Percentiles rank a stretch among this genome's conserved stretches.
These are phyloP conservation scores for Drosophila persimilis DNA, from an alignment of 1,140 invertebrate species.

Conservation along the genomic window DNA sequence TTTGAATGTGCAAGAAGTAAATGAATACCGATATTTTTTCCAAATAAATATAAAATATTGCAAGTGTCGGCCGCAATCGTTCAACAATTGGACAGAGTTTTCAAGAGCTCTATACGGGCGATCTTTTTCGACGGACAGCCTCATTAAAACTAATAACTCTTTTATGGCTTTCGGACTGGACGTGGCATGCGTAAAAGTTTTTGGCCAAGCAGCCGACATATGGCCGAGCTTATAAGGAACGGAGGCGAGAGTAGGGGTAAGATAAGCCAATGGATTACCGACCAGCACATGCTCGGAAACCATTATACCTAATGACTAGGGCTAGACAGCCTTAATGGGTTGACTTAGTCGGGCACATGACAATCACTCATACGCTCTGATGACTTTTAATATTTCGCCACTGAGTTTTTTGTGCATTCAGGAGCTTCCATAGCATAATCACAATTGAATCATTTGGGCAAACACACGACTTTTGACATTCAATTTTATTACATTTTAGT, in stretches of 20 bases:
- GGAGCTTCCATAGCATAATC: not conserved
- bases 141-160: slow-evolving; percentile 67
- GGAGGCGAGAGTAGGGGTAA: slow-evolving; percentile 7
- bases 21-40: not conserved
- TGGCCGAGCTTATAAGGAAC: slow-evolving; percentile 21
- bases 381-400: not conserved
- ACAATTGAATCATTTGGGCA: not conserved
- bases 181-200: slow-evolving; percentile 37
- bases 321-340: slow-evolving; percentile 49
- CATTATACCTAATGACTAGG: slow-evolving; percentile 47
- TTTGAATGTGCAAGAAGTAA: not conserved
- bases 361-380: slow-evolving; percentile 22
- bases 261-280: slow-evolving; percentile 20
- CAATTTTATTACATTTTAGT: slow-evolving; percentile 23
- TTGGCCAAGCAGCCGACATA: slow-evolving; percentile 28
- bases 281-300: slow-evolving; percentile 15
- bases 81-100: slow-evolving; percentile 34
- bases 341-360: slow-evolving; percentile 11
- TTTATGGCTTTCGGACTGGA: slow-evolving; percentile 46
- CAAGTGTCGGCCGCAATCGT: slow-evolving; percentile 6
- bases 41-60: not conserved
- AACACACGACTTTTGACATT: slow-evolving; percentile 1
- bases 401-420: not conserved
- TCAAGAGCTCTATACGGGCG: slow-evolving; percentile 5
- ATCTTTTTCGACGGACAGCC: slow-evolving; percentile 17